Evolutionary conservation across 2,888 invertebrate species (phyloP), one percentile per base, ranked within the genome.

Genomic region (Lasius fuliginosus): DNA sequence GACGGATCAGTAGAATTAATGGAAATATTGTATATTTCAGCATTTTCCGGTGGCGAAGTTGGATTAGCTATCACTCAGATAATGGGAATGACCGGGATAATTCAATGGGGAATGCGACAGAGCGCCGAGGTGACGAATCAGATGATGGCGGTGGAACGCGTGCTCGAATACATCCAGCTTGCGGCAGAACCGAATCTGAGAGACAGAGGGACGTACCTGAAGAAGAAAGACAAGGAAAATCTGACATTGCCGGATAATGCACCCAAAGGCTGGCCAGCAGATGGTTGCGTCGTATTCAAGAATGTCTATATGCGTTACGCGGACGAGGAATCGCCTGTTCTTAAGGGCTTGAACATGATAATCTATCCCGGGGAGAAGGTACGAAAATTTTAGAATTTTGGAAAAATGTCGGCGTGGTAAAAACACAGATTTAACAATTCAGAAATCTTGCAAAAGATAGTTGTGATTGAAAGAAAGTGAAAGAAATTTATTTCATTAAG

Each of bases 101-200:
- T 96, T 1, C 96, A 96, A 92, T 98, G 98, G 97, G 98, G 98
- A 0, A 97, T 98, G 93, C 95, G 98, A 56, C 98, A 98, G 95
- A 96, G 97, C 85, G 98, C 98, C 0, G 98, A 98, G 95, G 96
- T 97, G 81, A 96, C 97, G 8, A 98, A 97, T 84, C 97, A 97
- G 91, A 96, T 98, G 93, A 97, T 97, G 93, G 97, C 97, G 3
- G 98, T 98, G 0, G 98, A 99, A 95, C 95, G 99, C 89, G 97
- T 98, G 0, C 94, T 98, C 12, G 98, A 98, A 92, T 99, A 99
- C 94, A 96, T 97, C 0, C 95, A 96, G 33, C 95, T 98, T n/a
- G 95, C 96, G 2, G 95, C 96, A 0, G 97, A 97, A 77, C 46
- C 90, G 0, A 94, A 94, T 90, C 33, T 94, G 0, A 87, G 90